A percentile compares a stretch with the other conserved stretches of the same genome.
Evolutionary conservation across 2,797 vertebrate genomes (phyloP).

Genomic region (Cyprinodon diabolis): DNA sequence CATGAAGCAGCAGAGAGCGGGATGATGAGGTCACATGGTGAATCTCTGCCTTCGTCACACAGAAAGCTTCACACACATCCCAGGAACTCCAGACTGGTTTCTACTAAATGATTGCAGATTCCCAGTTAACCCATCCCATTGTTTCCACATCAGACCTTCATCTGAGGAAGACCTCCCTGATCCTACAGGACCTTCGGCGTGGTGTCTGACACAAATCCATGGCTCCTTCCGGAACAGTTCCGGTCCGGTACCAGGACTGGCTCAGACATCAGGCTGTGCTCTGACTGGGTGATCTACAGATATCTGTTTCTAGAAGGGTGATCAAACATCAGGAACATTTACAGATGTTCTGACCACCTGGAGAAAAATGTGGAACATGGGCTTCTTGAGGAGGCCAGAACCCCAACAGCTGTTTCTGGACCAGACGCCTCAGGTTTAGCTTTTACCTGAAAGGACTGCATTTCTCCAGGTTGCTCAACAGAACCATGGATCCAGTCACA

Average conservation of each 20-base stretch:
- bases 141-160: background rate
- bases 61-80: slow-evolving; percentile 4
- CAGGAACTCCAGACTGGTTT: background rate
- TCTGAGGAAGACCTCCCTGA: background rate
- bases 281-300: background rate
- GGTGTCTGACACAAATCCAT: background rate
- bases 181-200: background rate
- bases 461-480: background rate
- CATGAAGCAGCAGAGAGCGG: background rate
- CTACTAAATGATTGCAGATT: background rate
- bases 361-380: background rate
- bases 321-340: background rate
- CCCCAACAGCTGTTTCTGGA: background rate
- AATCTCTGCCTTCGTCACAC: background rate
- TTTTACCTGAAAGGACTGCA: background rate
- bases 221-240: background rate
- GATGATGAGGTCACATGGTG: slow-evolving; percentile 12
- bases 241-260: background rate
- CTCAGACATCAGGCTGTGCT: background rate
- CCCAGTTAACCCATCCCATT: too few species aligned
- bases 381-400: background rate
- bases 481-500: background rate
- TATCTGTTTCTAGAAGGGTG: background rate
- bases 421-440: background rate
- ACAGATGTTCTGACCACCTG: too few species aligned